Base-by-base conservation (phyloP, 1,140 invertebrate genomes). In the Trypoxylus dichotomus region DNA sequence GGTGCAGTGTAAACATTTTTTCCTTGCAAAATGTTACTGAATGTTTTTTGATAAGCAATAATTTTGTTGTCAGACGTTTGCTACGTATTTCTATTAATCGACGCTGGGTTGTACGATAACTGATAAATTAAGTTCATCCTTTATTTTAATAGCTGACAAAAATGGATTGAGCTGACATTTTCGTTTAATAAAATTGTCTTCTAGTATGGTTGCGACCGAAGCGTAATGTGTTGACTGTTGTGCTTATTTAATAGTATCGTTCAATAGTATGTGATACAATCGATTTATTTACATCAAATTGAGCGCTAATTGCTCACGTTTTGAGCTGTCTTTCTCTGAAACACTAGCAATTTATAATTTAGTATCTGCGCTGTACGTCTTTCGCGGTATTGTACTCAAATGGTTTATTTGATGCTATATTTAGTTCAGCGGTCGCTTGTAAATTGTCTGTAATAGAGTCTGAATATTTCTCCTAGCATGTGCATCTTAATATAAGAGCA, bases 91-190 rank as follows among this genome's bases (percentile, higher is more conserved):
- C 29, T 7, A 32, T 8, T 37, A 37, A 37, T 27, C 13, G 63
- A 24, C 21, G 24, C 24, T 27, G 27, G 32, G 10, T 37, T 37
- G 32, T 37, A 1, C 32, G 29, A 7, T 7, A 32, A 32, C 29
- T 32, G 29, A 24, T 58, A 58, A 2, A 58, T 24, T 11, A 58
- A 58, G 54, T 11, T 58, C 15, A 58, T 3, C 10, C 54, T 3
- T 58, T 58, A 58, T 58, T 58, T 58, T 58, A 68, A 2, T 24
- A 29, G 60, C 27, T 25, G 2, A 19, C 63, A 68, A 68, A 68
- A 68, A 68, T 68, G 15, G 63, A 19, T 68, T 60, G 24, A 60
- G 6, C 54, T 60, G 24, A 60, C 54, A 60, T 60, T 60, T 60
- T 60, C 54, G n/a, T 60, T 60, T 60, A 8, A 13, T 60, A 0